Evolutionary conservation across 53 echinoderm and acorn worm species (phyloP), one percentile per base, ranked within the genome.

Genomic region (Crossaster papposus): DNA sequence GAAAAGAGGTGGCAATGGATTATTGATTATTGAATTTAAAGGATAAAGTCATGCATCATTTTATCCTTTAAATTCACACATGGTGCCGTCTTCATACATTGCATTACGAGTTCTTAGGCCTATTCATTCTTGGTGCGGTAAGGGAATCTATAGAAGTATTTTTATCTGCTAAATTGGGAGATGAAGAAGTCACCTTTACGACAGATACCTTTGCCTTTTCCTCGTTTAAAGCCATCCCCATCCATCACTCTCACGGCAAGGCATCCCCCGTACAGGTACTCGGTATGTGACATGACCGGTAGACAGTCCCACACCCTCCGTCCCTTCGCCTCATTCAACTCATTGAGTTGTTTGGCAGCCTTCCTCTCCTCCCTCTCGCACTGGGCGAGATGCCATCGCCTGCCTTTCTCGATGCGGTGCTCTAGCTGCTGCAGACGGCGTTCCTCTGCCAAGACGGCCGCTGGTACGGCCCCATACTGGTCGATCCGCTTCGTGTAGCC

Each of bases 251-350:
- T 70, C 68, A 84, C 84, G 22, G 84, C 71, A 17, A 84, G 13
- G 38, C 84, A 84, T 30, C 84, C 84, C 51, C 84, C 84, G 34
- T 84, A 84, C 51, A 84, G 72, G 31, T 84, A 84, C 72, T 72
- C 84, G 18, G 52, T 84, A 22, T 84, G 84, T 30, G 37, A n/a
- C 65, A 82, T 28, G 8, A 26, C 26, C 22, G 84, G 84, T 15
- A 52, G 84, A 20, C 70, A 70, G 3, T 30, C 30, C 24, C 38
- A 65, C 72, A 44, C 44, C 9, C 9, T 44, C 44, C 44, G 44
- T 44, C 52, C 84, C 29, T 72, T 84, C 15, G 84, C 84, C 32
- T 84, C 84, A 71, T 52, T 50, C 54, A 84, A 23, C 84, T 52
- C 73, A n/a, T 72, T 7, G 44, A 84, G 84, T 31, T 72, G 84